Evolutionary conservation across 2,113 vertebrate genomes (phyloP), one percentile per base, ranked within the genome.

Genomic region (Peucedramus taeniatus): DNA sequence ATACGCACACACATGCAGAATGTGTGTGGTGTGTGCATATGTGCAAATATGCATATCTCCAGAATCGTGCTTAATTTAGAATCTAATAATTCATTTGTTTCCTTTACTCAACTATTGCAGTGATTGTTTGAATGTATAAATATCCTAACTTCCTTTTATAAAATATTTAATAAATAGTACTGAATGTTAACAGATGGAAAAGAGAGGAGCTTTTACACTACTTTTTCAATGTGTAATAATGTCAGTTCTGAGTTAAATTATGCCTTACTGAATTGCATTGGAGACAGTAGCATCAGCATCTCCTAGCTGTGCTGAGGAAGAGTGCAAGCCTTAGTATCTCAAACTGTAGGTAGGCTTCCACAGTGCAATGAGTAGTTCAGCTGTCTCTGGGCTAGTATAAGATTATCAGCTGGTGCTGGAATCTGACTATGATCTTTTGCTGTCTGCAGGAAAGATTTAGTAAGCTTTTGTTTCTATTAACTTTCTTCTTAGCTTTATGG

Each of bases 141-240:
- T 94, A 90, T 50, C 87, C 94, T 80, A 76, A 82, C 77, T 97
- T 96, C 96, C 97, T 98, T 98, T 97, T 97, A 95, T 96, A 93
- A 97, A 94, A 72, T 98, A 97, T 97, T 97, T 97, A 98, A 98
- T 97, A 97, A 96, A 97, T 90, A 93, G 76, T 83, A 60, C 69
- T 93, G 96, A 98, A 97, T 98, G 95, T 98, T 97, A 93, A 78
- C 82, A 28, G 93, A 96, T 71, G 93, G 90, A 79, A 95, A 66
- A 96, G 87, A 95, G 93, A 94, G 83, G 94, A 97, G 97, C 97
- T 98, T 97, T 97, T 98, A 97, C 97, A 98, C 97, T 98, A 97
- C 96, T 97, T 97, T 97, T 91, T 96, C 95, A 94, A 94, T 93
- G 91, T 95, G 82, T 93, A 72, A 85, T 96, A 78, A 83, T 15